These are phyloP conservation scores for Thryonomys swinderianus DNA, from an alignment of 2,113 vertebrate genomes.

Conservation along the genomic window DNA sequence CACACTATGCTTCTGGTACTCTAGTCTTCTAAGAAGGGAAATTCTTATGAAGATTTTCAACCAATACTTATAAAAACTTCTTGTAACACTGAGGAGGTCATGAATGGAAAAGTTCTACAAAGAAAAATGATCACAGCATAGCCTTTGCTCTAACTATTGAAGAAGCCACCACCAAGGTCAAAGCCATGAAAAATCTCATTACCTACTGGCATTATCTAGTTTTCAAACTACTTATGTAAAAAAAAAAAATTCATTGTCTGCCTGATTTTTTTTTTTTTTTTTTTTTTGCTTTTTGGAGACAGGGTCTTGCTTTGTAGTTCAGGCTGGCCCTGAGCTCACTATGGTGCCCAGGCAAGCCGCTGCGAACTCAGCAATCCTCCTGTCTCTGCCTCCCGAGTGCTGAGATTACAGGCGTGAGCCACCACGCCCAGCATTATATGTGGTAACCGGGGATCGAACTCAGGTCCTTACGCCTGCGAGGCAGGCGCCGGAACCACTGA, in stretches of 20 bases:
- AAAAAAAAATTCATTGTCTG: slow-evolving; percentile 39
- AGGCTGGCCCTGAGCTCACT: too few relatives aligned
- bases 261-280: slow-evolving; percentile 41
- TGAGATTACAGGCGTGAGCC: too few relatives aligned
- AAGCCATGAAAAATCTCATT: slow-evolving; percentile 48
- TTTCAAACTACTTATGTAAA: slow-evolving; percentile 58
- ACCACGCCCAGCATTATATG: too few relatives aligned
- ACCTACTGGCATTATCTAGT: slow-evolving; percentile 10
- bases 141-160: slow-evolving; percentile 43
- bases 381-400: too few relatives aligned
- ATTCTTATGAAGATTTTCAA: slow-evolving; percentile 3
- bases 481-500: too few relatives aligned
- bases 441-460: too few relatives aligned
- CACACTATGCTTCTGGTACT: not conserved
- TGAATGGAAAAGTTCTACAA: slow-evolving; percentile 29
- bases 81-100: slow-evolving; percentile 31
- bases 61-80: not conserved
- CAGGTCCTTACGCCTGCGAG: too few relatives aligned
- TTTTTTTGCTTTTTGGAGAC: too few relatives aligned
- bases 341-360: too few relatives aligned
- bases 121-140: not conserved
- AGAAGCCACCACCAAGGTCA: slow-evolving; percentile 13
- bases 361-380: too few relatives aligned
- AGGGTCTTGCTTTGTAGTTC: too few relatives aligned
- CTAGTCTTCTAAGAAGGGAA: slow-evolving; percentile 5